Percentiles rank a stretch among this genome's conserved stretches.
phyloP scores from a whole-genome alignment of 2,888 invertebrate species.

The Herminia tarsipennalis region DNA sequence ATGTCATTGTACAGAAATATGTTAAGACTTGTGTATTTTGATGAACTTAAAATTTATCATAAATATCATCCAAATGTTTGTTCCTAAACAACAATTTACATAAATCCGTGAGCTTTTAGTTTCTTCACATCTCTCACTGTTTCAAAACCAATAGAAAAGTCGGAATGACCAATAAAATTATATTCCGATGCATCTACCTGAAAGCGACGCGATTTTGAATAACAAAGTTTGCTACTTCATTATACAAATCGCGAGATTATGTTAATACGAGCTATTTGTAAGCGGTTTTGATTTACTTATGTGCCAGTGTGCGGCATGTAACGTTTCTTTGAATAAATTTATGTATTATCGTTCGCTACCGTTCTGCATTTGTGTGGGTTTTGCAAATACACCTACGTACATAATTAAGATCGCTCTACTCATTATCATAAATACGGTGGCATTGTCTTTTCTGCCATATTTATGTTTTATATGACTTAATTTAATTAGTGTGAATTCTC shows the following conservation, averaged over 20 bases:
- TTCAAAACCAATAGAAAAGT: conserved; percentile 52
- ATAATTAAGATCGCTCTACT: conserved; percentile 58
- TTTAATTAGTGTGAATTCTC: conserved; percentile 41
- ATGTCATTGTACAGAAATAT: conserved; percentile 31
- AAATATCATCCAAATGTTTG: conserved; percentile 40
- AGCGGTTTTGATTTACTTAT: conserved; percentile 79
- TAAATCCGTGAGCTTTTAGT: conserved; percentile 54
- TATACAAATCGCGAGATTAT: conserved; percentile 83
- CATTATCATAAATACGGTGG: conserved; percentile 62
- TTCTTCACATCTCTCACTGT: conserved; percentile 41
- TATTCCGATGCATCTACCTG: conserved; percentile 60
- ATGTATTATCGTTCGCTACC: conserved; percentile 76
- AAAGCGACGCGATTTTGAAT: conserved; percentile 67
- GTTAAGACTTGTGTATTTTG: conserved; percentile 35
- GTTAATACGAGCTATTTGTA: conserved; percentile 77
- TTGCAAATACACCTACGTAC: conserved; percentile 60
- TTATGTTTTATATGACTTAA: conserved; percentile 53
- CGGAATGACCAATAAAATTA: conserved; percentile 59
- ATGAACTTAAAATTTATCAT: conserved; percentile 37
- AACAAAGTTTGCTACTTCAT: conserved; percentile 74
- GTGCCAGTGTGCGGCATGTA: conserved; percentile 64
- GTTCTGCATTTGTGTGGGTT: conserved; percentile 76
- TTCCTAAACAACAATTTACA: conserved; percentile 41
- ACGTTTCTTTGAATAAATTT: conserved; percentile 76
- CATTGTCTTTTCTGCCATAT: conserved; percentile 54